phyloP scores from a whole-genome alignment of 2,797 vertebrate species.

The Botia almorhae region DNA sequence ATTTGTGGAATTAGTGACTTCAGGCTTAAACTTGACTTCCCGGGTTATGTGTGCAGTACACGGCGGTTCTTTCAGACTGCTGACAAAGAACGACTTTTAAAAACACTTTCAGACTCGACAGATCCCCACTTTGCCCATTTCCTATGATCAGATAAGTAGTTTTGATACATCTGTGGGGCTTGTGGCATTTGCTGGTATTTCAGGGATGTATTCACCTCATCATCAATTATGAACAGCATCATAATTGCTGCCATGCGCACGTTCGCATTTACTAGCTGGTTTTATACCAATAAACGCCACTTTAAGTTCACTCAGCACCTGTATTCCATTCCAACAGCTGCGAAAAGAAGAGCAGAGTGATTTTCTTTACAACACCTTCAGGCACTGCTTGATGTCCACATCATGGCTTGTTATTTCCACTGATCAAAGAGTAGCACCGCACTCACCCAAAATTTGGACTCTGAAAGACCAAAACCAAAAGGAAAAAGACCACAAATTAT shows the following conservation, averaged over 20 bases:
- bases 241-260: constrained; percentile 16
- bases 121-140: constrained; percentile 25
- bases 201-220: constrained; percentile 5
- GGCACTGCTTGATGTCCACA: background rate
- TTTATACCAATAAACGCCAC: background rate
- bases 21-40: background rate
- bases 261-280: background rate
- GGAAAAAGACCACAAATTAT: background rate
- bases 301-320: constrained; percentile 4
- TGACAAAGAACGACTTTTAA: constrained; percentile 5
- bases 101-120: constrained; percentile 16
- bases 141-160: constrained; percentile 22
- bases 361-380: constrained; percentile 2
- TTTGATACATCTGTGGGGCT: constrained; percentile 16
- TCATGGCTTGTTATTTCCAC: constrained; percentile 4
- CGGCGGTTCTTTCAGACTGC: background rate
- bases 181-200: constrained; percentile 12
- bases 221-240: constrained; percentile 3
- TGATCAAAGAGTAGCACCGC: background rate
- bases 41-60: background rate
- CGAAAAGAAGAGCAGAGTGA: background rate
- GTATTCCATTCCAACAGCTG: background rate
- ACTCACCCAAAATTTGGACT: background rate
- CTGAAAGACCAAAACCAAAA: background rate
- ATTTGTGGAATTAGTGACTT: background rate